Percentiles rank a stretch among this genome's conserved stretches.
Evolutionary conservation across 2,797 vertebrate species (phyloP).

Genomic region (Paratrypauchen microcephalus): DNA sequence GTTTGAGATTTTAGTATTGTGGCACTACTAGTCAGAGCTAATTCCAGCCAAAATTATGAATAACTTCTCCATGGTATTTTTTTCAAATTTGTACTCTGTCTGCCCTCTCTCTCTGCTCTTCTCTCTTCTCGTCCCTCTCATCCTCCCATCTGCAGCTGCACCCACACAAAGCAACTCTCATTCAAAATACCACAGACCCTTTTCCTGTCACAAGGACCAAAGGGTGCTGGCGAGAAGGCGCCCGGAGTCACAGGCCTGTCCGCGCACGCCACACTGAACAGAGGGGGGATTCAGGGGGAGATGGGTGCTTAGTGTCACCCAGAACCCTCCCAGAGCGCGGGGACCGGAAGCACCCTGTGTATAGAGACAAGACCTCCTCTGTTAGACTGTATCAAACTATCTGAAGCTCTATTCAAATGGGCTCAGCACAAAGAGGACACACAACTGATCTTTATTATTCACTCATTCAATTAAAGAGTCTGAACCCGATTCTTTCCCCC

Average conservation of each 20-base stretch:
- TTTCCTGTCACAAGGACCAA: slow-evolving; percentile 60
- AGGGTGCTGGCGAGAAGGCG: slow-evolving; percentile 44
- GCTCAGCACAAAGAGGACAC: slow-evolving; percentile 32
- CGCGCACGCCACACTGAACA: slow-evolving; percentile 58
- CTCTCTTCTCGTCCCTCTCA: background rate
- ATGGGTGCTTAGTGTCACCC: slow-evolving; percentile 75
- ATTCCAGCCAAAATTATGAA: background rate
- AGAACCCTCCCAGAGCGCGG: slow-evolving; percentile 67
- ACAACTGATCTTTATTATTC: slow-evolving; percentile 25
- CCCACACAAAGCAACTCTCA: slow-evolving; percentile 64
- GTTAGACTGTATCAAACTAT: slow-evolving; percentile 67
- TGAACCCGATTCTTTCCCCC: background rate
- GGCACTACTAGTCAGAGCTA: no score
- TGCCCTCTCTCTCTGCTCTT: background rate
- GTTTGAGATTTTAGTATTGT: no score
- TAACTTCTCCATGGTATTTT: background rate
- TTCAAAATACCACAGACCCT: slow-evolving; percentile 61
- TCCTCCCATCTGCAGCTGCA: slow-evolving; percentile 69
- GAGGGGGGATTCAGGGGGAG: slow-evolving; percentile 75
- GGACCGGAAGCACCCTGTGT: slow-evolving; percentile 74
- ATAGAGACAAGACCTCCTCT: slow-evolving; percentile 74
- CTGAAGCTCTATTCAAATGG: slow-evolving; percentile 71
- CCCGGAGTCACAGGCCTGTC: slow-evolving; percentile 54
- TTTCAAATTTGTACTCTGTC: background rate
- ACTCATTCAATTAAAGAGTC: background rate